Percentiles rank a stretch among this genome's conserved stretches.
phyloP scores from a whole-genome alignment of 2,888 invertebrate genomes.

The Linnaemya vulpina region DNA sequence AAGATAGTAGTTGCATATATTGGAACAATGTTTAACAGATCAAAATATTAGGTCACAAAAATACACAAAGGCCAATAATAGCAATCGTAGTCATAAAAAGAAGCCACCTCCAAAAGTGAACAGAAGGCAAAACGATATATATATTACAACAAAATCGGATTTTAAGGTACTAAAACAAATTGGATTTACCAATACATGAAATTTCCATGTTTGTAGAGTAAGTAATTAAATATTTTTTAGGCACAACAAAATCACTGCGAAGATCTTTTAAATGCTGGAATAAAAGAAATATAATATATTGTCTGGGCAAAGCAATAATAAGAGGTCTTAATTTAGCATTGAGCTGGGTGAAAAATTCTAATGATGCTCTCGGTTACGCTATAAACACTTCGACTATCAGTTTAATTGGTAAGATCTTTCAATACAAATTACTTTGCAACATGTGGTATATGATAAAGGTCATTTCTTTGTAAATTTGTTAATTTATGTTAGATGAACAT shows the following conservation, averaged over 20 bases:
- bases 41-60: conserved; percentile 6
- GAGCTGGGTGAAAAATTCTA: conserved; percentile 88
- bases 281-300: conserved; percentile 92
- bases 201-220: neutral
- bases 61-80: conserved; percentile 4
- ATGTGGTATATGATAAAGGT: too few species aligned
- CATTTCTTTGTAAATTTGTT: too few species aligned
- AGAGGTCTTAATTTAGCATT: conserved; percentile 93
- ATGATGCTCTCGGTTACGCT: conserved; percentile 88
- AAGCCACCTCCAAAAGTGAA: conserved; percentile 46
- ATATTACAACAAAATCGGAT: conserved; percentile 69
- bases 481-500: conserved; percentile 88
- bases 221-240: conserved; percentile 83
- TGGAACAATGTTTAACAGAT: conserved; percentile 31
- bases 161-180: conserved; percentile 60
- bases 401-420: conserved; percentile 86
- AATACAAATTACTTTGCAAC: too few species aligned
- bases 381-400: conserved; percentile 94
- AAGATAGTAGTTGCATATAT: conserved; percentile 28
- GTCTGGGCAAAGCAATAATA: conserved; percentile 93
- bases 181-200: neutral
- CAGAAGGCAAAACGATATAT: conserved; percentile 65
- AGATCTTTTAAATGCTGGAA: conserved; percentile 87
- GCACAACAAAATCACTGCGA: conserved; percentile 91
- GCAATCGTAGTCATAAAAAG: conserved; percentile 36